phyloP scores from a whole-genome alignment of 2,113 vertebrate genomes.

The Cygnus atratus region DNA sequence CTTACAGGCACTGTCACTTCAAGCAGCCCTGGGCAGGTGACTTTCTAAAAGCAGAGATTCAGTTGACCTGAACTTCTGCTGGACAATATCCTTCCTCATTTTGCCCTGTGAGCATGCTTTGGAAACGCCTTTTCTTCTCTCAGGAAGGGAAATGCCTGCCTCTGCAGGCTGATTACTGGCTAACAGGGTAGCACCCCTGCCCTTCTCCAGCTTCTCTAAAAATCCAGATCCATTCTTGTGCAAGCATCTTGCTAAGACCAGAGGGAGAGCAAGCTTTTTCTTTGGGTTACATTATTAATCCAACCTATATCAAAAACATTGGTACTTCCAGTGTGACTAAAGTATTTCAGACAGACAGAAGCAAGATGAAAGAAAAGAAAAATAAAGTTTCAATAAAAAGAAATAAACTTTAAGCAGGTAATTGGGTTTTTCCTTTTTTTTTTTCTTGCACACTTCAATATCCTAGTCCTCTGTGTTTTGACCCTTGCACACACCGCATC shows the following conservation, averaged over 20 bases:
- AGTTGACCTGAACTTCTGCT: not conserved
- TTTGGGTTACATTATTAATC: not conserved
- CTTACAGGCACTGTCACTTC: not conserved
- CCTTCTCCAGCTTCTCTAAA: not conserved
- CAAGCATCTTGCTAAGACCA: not conserved
- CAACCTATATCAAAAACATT: not conserved
- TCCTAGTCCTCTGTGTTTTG: not conserved
- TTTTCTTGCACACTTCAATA: not conserved
- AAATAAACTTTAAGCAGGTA: not conserved
- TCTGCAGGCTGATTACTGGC: not conserved
- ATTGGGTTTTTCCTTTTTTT: not conserved
- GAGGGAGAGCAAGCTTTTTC: not conserved
- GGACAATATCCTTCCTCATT: not conserved
- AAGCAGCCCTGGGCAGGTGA: not conserved
- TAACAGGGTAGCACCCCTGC: not conserved
- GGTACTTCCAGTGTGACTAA: not conserved
- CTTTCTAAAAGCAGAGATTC: not conserved
- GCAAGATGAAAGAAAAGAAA: not conserved
- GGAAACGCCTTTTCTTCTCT: not conserved
- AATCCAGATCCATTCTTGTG: not conserved
- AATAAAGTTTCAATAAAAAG: not conserved
- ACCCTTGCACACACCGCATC: not conserved
- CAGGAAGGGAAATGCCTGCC: not conserved
- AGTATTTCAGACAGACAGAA: not conserved
- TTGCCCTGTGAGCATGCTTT: not conserved